phyloP scores from a whole-genome alignment of 2,113 vertebrate species.

The Spea bombifrons region DNA sequence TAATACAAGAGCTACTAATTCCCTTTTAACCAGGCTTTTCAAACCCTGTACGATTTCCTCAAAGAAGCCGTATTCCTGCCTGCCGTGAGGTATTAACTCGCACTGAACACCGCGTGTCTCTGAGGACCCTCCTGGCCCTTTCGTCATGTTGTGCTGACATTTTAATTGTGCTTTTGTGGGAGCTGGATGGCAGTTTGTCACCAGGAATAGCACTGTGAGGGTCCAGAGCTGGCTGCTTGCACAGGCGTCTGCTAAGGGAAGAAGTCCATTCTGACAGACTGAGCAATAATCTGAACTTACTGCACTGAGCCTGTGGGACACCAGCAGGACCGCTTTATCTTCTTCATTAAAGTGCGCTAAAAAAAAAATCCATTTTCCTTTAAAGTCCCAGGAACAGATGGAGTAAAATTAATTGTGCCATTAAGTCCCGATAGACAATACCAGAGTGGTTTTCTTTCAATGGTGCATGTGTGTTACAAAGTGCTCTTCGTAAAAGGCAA shows the following conservation, averaged over 20 bases:
- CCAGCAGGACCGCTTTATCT: constrained; percentile 87
- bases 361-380: constrained; percentile 89
- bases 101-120: constrained; percentile 78
- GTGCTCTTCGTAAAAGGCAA: constrained; percentile 90
- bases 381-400: constrained; percentile 95
- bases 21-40: not conserved
- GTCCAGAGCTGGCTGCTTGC: constrained; percentile 74
- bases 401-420: constrained; percentile 97
- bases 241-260: constrained; percentile 71
- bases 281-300: constrained; percentile 86
- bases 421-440: constrained; percentile 92
- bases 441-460: constrained; percentile 88
- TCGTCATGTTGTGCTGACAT: constrained; percentile 82
- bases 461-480: constrained; percentile 85
- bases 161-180: constrained; percentile 81
- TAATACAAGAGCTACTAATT: constrained; percentile 16
- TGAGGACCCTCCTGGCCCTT: constrained; percentile 76
- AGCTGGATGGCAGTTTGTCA: constrained; percentile 86
- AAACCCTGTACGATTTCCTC: not conserved
- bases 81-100: constrained; percentile 80
- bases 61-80: constrained; percentile 60
- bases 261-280: constrained; percentile 85
- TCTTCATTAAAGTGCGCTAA: constrained; percentile 95
- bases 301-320: constrained; percentile 82
- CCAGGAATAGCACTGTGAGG: constrained; percentile 76